These are phyloP conservation scores for Tenthredo livida DNA, from an alignment of 2,888 invertebrate species.

Conservation along the genomic window DNA sequence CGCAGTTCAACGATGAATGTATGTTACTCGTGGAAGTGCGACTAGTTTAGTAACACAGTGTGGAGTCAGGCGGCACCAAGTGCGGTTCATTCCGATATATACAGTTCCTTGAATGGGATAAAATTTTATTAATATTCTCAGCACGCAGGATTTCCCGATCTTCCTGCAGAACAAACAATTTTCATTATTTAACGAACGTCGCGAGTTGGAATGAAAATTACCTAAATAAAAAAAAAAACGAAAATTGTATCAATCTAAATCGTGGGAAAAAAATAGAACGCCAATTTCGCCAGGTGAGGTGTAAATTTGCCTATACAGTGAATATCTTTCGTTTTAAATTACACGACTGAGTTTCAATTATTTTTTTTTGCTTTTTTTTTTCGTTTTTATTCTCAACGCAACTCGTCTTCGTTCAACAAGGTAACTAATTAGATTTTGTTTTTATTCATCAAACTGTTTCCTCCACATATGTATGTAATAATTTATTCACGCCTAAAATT, in stretches of 20 bases:
- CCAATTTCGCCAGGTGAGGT: background rate
- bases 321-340: background rate
- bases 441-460: background rate
- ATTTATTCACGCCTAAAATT: no score
- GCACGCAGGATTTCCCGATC: background rate
- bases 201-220: background rate
- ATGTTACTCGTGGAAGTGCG: background rate
- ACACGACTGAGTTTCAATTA: background rate
- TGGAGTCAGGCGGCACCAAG: conserved; percentile 44
- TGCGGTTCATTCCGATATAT: conserved; percentile 32
- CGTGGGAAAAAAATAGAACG: background rate
- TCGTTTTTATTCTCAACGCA: background rate
- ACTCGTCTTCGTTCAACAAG: background rate
- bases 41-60: conserved; percentile 32
- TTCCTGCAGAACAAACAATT: background rate
- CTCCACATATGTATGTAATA: background rate
- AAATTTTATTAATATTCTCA: background rate
- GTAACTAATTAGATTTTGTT: background rate
- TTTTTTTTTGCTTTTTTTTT: background rate
- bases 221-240: background rate
- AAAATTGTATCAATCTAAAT: background rate
- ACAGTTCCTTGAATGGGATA: background rate
- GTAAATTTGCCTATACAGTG: background rate
- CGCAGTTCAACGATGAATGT: background rate
- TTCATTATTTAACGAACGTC: background rate